Evolutionary conservation across 2,888 invertebrate genomes (phyloP).

Genomic region (Hololepta plana): DNA sequence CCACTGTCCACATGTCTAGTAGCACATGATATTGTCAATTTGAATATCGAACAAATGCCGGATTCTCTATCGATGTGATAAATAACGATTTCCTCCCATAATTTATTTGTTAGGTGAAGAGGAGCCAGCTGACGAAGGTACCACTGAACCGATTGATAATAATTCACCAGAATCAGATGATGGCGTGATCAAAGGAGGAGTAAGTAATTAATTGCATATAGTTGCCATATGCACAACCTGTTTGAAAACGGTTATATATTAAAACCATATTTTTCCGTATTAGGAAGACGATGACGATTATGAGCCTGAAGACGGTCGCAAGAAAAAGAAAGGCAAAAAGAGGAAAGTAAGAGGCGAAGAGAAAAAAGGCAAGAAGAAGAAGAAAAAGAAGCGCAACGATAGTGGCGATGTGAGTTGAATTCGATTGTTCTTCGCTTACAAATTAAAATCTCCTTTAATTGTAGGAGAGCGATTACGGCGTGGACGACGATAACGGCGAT

Average conservation of each 20-base stretch:
- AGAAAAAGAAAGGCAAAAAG: slow-evolving; percentile 89
- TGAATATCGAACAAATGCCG: too few relatives aligned
- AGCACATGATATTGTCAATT: slow-evolving; percentile 10
- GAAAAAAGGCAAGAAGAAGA: slow-evolving; percentile 84
- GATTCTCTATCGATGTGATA: not conserved
- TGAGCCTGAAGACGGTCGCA: slow-evolving; percentile 65
- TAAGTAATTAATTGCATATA: slow-evolving; percentile 1
- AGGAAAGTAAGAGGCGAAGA: slow-evolving; percentile 79
- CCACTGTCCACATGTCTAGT: slow-evolving; percentile 23
- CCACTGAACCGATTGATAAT: slow-evolving; percentile 41
- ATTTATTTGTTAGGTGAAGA: slow-evolving; percentile 39
- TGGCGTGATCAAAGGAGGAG: slow-evolving; percentile 39
- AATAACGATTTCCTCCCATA: slow-evolving; percentile 5
- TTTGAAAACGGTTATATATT: not conserved
- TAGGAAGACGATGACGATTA: slow-evolving; percentile 76
- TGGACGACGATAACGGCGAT: slow-evolving; percentile 41
- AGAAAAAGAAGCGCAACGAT: slow-evolving; percentile 87
- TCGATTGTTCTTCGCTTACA: not conserved
- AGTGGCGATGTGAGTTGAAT: slow-evolving; percentile 52
- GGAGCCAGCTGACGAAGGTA: slow-evolving; percentile 51
- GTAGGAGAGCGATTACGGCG: slow-evolving; percentile 62
- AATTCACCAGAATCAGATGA: slow-evolving; percentile 64
- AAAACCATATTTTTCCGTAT: slow-evolving; percentile 1
- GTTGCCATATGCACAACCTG: too few relatives aligned
- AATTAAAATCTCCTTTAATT: slow-evolving; percentile 6